A percentile compares a stretch with the other conserved stretches of the same genome.
Evolutionary conservation across 2,797 vertebrate species (phyloP).

Genomic region (Pteronotus mesoamericanus): DNA sequence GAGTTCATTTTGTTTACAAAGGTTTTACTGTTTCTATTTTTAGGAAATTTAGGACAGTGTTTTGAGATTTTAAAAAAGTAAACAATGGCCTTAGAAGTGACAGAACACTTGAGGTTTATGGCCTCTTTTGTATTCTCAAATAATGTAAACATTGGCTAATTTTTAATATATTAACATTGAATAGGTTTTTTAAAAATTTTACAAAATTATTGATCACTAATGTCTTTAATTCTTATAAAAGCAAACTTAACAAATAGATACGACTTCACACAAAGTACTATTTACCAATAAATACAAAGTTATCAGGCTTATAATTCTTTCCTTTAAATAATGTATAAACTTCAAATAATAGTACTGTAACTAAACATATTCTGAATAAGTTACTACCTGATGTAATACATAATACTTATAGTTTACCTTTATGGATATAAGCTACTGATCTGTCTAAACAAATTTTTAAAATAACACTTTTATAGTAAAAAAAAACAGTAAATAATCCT

Average conservation of each 20-base stretch:
- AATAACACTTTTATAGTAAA: background rate
- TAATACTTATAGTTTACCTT: background rate
- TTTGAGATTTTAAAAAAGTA: conserved; percentile 21
- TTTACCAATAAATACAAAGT: conserved; percentile 15
- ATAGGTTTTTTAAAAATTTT: conserved; percentile 1
- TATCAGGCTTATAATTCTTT: background rate
- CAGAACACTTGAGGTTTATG: background rate
- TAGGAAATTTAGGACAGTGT: conserved; percentile 3
- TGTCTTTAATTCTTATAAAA: conserved; percentile 40
- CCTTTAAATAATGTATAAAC: conserved; percentile 23
- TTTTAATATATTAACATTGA: background rate
- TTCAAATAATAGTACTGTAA: background rate
- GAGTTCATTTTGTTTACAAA: conserved; percentile 48
- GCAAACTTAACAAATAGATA: background rate
- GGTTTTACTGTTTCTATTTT: conserved; percentile 33
- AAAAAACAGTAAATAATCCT: background rate
- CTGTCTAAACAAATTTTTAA: background rate
- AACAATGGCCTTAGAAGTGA: background rate
- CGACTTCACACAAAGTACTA: background rate
- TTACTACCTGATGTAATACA: background rate
- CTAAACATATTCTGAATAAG: background rate
- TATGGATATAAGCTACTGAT: background rate
- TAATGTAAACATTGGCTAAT: conserved; percentile 22
- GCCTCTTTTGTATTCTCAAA: background rate
- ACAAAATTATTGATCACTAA: background rate